These are phyloP conservation scores for Lasaia peninsularis DNA, from an alignment of 1,140 invertebrate genomes.

Conservation along the genomic window DNA sequence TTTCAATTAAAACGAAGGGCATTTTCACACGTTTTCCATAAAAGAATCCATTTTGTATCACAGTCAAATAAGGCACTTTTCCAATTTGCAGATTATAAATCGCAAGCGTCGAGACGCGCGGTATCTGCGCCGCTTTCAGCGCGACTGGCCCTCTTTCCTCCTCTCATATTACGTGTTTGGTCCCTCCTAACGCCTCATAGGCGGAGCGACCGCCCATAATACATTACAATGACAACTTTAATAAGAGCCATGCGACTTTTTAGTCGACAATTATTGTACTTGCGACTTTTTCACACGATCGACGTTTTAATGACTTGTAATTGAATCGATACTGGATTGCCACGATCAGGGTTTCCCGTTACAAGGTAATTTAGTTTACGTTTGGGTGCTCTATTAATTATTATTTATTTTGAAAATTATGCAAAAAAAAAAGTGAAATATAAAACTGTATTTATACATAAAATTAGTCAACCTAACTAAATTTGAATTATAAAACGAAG, in stretches of 20 bases:
- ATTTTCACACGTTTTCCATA: slow-evolving; percentile 37
- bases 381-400: too few relatives aligned
- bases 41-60: slow-evolving; percentile 30
- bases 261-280: slow-evolving; percentile 44
- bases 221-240: slow-evolving; percentile 19
- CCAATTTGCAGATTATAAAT: slow-evolving; percentile 1
- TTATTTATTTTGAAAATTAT: too few relatives aligned
- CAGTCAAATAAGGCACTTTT: slow-evolving; percentile 23
- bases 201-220: slow-evolving; percentile 51
- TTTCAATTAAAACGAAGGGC: slow-evolving; percentile 19
- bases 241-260: slow-evolving; percentile 36
- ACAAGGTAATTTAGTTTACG: not conserved
- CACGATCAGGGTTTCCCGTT: slow-evolving; percentile 29
- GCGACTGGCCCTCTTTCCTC: slow-evolving; percentile 66
- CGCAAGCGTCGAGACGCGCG: slow-evolving; percentile 47
- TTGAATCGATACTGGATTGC: slow-evolving; percentile 52
- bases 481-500: too few relatives aligned
- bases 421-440: too few relatives aligned
- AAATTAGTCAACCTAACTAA: too few relatives aligned
- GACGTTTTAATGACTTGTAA: slow-evolving; percentile 61
- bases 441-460: too few relatives aligned
- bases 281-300: slow-evolving; percentile 58
- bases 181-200: slow-evolving; percentile 61
- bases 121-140: slow-evolving; percentile 44
- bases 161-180: slow-evolving; percentile 33